Percentiles rank a stretch among this genome's conserved stretches.
phyloP scores from a whole-genome alignment of 2,888 invertebrate species.

The Parthenolecanium corni region DNA sequence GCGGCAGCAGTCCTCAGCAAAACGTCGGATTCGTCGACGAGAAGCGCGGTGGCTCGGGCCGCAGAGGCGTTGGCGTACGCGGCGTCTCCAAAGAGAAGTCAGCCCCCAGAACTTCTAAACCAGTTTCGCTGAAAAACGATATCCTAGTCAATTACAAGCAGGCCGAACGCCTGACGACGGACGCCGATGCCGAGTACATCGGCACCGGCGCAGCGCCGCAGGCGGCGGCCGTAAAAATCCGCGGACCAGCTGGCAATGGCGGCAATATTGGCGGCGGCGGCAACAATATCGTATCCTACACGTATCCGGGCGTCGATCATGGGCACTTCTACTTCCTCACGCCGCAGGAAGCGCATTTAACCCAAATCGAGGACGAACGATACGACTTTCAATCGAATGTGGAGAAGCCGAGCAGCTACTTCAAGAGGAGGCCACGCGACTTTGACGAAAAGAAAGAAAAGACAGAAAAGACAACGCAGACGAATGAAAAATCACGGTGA shows the following conservation, averaged over 20 bases:
- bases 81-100: no score
- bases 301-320: constrained; percentile 60
- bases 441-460: neutral
- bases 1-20: neutral
- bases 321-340: constrained; percentile 69
- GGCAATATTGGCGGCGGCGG: neutral
- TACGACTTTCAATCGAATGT: constrained; percentile 21
- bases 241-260: neutral
- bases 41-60: neutral
- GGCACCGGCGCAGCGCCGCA: neutral
- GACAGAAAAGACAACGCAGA: neutral
- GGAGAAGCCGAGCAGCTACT: constrained; percentile 21
- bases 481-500: neutral
- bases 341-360: constrained; percentile 43
- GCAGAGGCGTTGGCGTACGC: neutral
- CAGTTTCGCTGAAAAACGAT: constrained; percentile 39
- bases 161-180: constrained; percentile 50
- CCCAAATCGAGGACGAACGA: constrained; percentile 20
- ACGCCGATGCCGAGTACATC: constrained; percentile 55
- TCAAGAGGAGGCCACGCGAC: constrained; percentile 12
- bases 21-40: neutral
- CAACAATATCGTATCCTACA: constrained; percentile 51
- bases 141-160: constrained; percentile 58
- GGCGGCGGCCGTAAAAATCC: neutral
- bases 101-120: constrained; percentile 1